Base-by-base conservation (phyloP, 2,113 vertebrate species). In the Brachirus orientalis region DNA sequence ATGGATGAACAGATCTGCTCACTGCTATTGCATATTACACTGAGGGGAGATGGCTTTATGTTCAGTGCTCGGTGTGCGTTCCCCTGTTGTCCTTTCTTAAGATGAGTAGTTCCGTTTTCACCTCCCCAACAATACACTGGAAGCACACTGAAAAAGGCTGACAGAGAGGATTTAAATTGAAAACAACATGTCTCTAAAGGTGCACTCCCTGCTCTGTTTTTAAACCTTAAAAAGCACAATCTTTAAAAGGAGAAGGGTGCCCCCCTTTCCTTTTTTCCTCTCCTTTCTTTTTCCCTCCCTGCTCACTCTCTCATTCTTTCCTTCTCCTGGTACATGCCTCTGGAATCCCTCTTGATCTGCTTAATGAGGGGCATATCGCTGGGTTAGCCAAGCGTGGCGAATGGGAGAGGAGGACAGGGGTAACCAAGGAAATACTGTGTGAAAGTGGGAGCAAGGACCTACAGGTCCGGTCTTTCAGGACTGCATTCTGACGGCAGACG, bases 321-420 rank as follows among this genome's bases (percentile, higher is more conserved):
- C 79, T 72, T 77, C 76, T 74, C 82, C 72, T 28, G 14, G 70
- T 87, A 87, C 89, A 90, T 90, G 87, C 88, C 89, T 88, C 82
- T 88, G 86, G 86, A 92, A 91, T 89, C 86, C 82, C 80, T 87
- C 91, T 86, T 88, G 88, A 91, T 84, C 88, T 70, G 75, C 87
- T 85, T 94, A 94, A 93, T 92, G 91, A 93, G 90, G 88, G 91
- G 87, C 87, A 92, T 93, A 90, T 92, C 90, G 62, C 77, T 71
- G 65, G 89, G 87, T 88, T 82, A 91, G 89, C 85, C 59, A 60
- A 89, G 90, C 88, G 87, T 90, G 79, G 88, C 72, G 78, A 90
- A 90, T 77, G 71, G 74, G 70, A 84, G 85, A 70, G 72, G 66
- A 87, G 74, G 68, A 77, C 76, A 75, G 56, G 58, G 80, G 75